Percentiles rank a stretch among this genome's conserved stretches.
phyloP scores from a whole-genome alignment of 1,140 invertebrate genomes.

The Cydia amplana region DNA sequence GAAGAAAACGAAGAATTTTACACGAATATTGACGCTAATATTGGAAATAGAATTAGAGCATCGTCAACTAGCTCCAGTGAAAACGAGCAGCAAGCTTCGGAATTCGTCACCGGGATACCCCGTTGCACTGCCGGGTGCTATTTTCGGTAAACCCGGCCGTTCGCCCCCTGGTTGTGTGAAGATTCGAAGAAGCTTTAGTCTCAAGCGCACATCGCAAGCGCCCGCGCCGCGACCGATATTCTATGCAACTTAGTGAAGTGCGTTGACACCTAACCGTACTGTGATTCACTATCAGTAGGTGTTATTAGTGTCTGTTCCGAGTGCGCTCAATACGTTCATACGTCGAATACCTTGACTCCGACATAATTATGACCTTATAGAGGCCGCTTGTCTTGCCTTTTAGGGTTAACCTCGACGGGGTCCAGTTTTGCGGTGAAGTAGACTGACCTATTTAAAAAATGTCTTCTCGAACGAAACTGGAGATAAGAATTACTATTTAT shows the following conservation, averaged over 20 bases:
- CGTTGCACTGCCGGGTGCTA: constrained; percentile 74
- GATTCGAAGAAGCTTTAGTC: constrained; percentile 55
- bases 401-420: constrained; percentile 64
- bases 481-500: constrained; percentile 81
- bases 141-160: constrained; percentile 67
- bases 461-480: constrained; percentile 78
- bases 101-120: constrained; percentile 67
- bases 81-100: constrained; percentile 52
- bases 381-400: constrained; percentile 68
- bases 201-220: constrained; percentile 60
- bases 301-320: constrained; percentile 69
- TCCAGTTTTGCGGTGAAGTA: constrained; percentile 66
- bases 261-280: constrained; percentile 76
- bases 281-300: constrained; percentile 69
- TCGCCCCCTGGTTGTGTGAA: constrained; percentile 62
- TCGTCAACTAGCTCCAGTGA: constrained; percentile 4
- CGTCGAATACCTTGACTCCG: constrained; percentile 72
- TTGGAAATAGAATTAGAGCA: constrained; percentile 18
- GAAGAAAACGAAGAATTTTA: neutral
- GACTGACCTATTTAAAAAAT: constrained; percentile 54
- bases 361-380: constrained; percentile 63
- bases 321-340: constrained; percentile 61
- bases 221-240: constrained; percentile 55
- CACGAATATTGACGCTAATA: constrained; percentile 34
- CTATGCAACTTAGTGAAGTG: constrained; percentile 68